phyloP scores from a whole-genome alignment of 2,888 invertebrate genomes.

The Amblyjoppa fuscipennis region DNA sequence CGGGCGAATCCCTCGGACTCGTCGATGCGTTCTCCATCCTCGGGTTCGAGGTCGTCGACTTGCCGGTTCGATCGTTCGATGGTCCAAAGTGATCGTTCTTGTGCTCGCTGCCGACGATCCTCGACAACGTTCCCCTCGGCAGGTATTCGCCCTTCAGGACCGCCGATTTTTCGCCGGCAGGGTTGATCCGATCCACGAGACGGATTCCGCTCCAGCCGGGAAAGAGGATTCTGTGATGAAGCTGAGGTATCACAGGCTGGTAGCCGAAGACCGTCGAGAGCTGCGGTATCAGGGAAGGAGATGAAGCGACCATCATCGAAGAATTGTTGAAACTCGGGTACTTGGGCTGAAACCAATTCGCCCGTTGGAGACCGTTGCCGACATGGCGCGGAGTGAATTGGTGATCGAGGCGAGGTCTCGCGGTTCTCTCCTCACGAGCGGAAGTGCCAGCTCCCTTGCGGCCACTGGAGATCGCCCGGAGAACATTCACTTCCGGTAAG shows the following conservation, averaged over 20 bases:
- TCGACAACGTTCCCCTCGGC: slow-evolving; percentile 38
- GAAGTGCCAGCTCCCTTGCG: background rate
- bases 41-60: background rate
- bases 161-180: background rate
- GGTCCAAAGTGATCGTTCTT: slow-evolving; percentile 23
- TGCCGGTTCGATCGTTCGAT: background rate
- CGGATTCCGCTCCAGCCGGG: slow-evolving; percentile 13
- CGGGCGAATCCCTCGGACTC: background rate
- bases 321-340: slow-evolving; percentile 32
- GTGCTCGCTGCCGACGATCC: slow-evolving; percentile 16
- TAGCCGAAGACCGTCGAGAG: slow-evolving; percentile 34
- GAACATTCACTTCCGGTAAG: background rate
- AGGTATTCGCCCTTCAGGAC: slow-evolving; percentile 34
- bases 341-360: slow-evolving; percentile 15
- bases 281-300: slow-evolving; percentile 24
- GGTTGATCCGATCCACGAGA: background rate
- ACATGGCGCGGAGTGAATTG: background rate
- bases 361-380: background rate
- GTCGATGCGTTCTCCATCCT: background rate
- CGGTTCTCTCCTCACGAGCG: background rate
- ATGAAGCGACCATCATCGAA: slow-evolving; percentile 2
- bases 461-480: background rate
- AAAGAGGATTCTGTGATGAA: slow-evolving; percentile 47
- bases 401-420: background rate
- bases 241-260: slow-evolving; percentile 47